Base-by-base conservation (phyloP, 2,113 vertebrate genomes). In the Bostrychus sinensis region DNA sequence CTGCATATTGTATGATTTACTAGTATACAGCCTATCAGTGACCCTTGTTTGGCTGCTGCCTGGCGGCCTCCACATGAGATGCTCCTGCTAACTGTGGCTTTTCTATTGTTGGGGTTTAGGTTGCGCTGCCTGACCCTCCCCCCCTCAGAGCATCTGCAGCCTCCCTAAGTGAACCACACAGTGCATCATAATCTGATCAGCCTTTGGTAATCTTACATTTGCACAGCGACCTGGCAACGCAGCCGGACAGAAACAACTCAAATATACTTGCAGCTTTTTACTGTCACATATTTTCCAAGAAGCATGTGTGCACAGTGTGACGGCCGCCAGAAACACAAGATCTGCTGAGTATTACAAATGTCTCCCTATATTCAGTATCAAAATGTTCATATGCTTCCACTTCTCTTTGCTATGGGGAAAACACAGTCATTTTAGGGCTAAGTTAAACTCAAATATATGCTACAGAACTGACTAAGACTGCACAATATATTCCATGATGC, bases 131-230 rank as follows among this genome's bases (percentile, higher is more conserved):
- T 23, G 43, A 72, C 73, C 50, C 26, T 0, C 25, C 14, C 45
- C 53, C 48, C 19, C 16, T 3, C 28, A 10, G 45, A 45, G 42
- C 51, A 37, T 75, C 56, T 65, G 46, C 63, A 72, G 60, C 38
- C 45, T 70, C 65, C 23, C 37, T 62, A 25, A 71, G 60, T 60
- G 77, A 85, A 56, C 56, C 79, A 50, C 57, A 50, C 57, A 5
- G 62, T 14, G 48, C 62, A 75, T 80, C 78, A 83, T 83, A 83
- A 83, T 86, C 74, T 74, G 71, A 82, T 83, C 74, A 72, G 0
- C 23, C 58, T 34, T 68, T 50, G 66, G 69, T 70, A 78, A 72
- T 72, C 71, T 61, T 66, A 65, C 72, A 65, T 81, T 77, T 80
- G 70, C 75, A 75, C 20, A 54, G 54, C 6, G 46, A 79, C 74